Percentiles rank a stretch among this genome's conserved stretches.
Evolutionary conservation across 2,113 vertebrate genomes (phyloP).

Genomic region (Python bivittatus): DNA sequence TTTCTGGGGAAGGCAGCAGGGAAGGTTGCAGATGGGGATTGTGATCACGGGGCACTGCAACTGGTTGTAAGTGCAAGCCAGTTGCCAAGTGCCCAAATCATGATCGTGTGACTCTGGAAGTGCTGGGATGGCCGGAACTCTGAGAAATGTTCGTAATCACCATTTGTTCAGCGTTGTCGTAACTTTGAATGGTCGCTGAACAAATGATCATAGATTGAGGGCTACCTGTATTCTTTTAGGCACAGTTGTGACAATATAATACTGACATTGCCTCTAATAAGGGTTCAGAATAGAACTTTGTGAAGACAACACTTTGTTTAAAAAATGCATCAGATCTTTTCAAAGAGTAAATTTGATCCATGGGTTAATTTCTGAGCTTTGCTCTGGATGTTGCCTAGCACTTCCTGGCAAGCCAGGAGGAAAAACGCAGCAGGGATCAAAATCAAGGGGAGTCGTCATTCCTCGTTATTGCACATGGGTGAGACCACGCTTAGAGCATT

Average conservation of each 20-base stretch:
- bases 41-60: not conserved
- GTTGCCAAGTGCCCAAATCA: not conserved
- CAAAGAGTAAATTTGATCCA: not conserved
- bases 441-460: not conserved
- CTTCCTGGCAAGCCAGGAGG: not conserved
- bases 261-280: not conserved
- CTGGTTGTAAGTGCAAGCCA: not conserved
- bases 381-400: not conserved
- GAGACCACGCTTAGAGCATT: not conserved
- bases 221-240: not conserved
- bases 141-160: not conserved
- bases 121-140: not conserved
- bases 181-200: not conserved
- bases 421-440: not conserved
- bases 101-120: not conserved
- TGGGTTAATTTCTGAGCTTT: not conserved
- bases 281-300: not conserved
- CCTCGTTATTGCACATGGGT: not conserved
- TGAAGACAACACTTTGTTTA: not conserved
- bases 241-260: not conserved
- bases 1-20: not conserved
- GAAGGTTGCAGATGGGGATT: not conserved
- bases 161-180: not conserved
- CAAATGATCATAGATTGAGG: not conserved
- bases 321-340: not conserved